These are phyloP conservation scores for Cryptoprocta ferox DNA, from an alignment of 2,797 vertebrate species.

Conservation along the genomic window DNA sequence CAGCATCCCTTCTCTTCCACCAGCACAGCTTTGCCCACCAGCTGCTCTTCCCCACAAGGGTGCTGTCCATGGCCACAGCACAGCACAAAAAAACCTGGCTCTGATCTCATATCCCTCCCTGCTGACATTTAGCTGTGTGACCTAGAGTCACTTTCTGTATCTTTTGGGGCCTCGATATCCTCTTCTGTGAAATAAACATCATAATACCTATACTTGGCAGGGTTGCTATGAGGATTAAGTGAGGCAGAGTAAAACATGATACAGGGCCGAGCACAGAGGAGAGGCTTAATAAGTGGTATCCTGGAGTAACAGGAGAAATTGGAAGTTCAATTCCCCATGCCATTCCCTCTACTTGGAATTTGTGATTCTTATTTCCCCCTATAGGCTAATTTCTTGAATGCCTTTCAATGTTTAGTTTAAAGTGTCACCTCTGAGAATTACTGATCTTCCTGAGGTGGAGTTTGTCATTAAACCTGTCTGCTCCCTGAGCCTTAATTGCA, in stretches of 20 bases:
- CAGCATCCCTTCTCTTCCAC: not conserved
- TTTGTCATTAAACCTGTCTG: not conserved
- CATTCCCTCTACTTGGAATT: not conserved
- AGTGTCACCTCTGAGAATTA: not conserved
- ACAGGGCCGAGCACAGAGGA: not conserved
- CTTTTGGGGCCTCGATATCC: not conserved
- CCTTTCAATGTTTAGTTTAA: not conserved
- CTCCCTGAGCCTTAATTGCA: not conserved
- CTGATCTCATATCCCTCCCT: not conserved
- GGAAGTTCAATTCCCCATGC: not conserved
- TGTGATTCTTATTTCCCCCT: not conserved
- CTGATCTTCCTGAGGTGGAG: not conserved
- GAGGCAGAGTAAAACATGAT: not conserved
- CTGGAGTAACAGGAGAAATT: too few species aligned
- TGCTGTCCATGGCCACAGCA: accelerated
- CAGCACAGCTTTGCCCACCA: accelerated
- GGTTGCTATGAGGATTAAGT: not conserved
- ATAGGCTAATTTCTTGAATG: not conserved
- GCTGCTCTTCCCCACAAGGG: not conserved
- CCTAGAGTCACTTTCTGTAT: too few species aligned
- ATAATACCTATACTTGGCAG: not conserved
- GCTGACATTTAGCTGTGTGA: not conserved
- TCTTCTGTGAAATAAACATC: not conserved
- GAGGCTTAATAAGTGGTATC: not conserved
- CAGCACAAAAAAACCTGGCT: not conserved